These are phyloP conservation scores for Ceyx erithaca DNA, from an alignment of 2,797 vertebrate genomes.

Conservation along the genomic window DNA sequence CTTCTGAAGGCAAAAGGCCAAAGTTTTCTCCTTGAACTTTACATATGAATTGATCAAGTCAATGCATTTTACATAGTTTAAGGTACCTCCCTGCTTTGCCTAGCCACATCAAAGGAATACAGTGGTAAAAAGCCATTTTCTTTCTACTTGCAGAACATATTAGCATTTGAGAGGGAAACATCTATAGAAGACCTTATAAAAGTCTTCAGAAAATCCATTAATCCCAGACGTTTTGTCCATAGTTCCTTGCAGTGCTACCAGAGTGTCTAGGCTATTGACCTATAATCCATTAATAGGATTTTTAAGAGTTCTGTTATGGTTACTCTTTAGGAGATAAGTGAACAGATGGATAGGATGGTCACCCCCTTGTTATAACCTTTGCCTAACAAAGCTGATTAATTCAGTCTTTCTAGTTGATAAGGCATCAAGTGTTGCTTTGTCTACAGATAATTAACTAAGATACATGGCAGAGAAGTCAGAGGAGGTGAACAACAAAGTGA, in stretches of 20 bases:
- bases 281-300: constrained; percentile 71
- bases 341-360: constrained; percentile 53
- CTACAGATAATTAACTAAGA: constrained; percentile 63
- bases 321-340: constrained; percentile 38
- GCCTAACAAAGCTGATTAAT: constrained; percentile 63
- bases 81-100: constrained; percentile 30
- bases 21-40: constrained; percentile 65
- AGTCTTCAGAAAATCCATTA: constrained; percentile 57
- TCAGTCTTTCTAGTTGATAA: constrained; percentile 60
- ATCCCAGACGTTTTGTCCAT: constrained; percentile 54
- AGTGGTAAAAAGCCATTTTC: constrained; percentile 26
- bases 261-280: constrained; percentile 59
- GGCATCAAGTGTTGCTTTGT: constrained; percentile 19
- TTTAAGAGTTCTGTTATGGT: constrained; percentile 57
- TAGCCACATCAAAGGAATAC: constrained; percentile 33
- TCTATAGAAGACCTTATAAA: constrained; percentile 45
- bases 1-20: constrained; percentile 56
- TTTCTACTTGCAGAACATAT: constrained; percentile 31
- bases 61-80: constrained; percentile 59
- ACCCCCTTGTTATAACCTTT: constrained; percentile 50
- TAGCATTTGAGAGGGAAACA: constrained; percentile 54
- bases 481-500: constrained; percentile 10
- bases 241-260: background rate
- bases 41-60: constrained; percentile 51
- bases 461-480: constrained; percentile 2